Evolutionary conservation across 2,888 invertebrate genomes (phyloP).

Genomic region (Dioctria rufipes): DNA sequence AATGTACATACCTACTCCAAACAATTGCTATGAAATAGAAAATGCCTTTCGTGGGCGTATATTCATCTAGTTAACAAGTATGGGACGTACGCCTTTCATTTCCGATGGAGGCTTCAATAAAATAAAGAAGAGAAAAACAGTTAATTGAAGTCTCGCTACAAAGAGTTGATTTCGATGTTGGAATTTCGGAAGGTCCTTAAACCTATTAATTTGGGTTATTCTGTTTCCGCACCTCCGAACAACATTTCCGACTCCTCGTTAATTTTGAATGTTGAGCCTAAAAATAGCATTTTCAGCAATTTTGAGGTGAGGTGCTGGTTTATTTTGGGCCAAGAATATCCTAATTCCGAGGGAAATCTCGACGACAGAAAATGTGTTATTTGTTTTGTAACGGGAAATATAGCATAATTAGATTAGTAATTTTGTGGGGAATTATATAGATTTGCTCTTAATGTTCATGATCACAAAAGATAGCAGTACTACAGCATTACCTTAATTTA

Average conservation of each 20-base stretch:
- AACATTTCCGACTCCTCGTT: background rate
- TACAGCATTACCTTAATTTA: no score
- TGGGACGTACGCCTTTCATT: background rate
- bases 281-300: slow-evolving; percentile 22
- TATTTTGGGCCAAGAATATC: background rate
- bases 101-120: slow-evolving; percentile 11
- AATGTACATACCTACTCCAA: background rate
- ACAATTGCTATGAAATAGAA: background rate
- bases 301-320: background rate
- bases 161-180: background rate
- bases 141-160: background rate
- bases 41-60: background rate
- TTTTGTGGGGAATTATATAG: no score
- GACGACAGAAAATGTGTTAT: no score
- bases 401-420: no score
- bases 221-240: background rate
- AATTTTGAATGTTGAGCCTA: background rate
- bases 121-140: background rate
- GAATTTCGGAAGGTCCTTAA: background rate
- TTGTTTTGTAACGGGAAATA: no score
- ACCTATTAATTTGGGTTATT: slow-evolving; percentile 20
- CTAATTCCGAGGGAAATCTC: no score
- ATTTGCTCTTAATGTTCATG: no score
- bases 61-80: background rate
- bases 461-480: no score